These are phyloP conservation scores for Eulacestoma nigropectus DNA, from an alignment of 2,113 vertebrate species.

Conservation along the genomic window DNA sequence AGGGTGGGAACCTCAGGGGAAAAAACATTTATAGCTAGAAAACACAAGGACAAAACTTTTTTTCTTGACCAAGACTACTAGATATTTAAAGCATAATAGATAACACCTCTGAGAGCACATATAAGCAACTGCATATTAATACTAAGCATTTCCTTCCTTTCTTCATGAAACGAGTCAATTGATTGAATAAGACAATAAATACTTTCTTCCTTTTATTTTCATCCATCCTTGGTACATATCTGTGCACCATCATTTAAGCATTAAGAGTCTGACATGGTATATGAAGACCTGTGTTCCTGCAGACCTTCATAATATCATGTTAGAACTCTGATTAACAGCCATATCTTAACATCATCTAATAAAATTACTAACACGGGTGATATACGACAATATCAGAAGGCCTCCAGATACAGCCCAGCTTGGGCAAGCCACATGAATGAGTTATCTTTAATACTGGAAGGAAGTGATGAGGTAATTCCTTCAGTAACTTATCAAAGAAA, in stretches of 20 bases:
- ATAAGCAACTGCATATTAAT: neutral
- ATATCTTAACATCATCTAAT: neutral
- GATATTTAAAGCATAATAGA: neutral
- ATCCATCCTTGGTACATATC: neutral
- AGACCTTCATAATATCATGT: neutral
- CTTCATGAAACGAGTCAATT: neutral
- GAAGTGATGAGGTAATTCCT: constrained; percentile 49
- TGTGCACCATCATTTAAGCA: neutral
- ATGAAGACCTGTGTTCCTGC: neutral
- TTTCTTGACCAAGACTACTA: neutral
- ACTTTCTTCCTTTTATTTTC: neutral
- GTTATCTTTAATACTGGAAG: constrained; percentile 20
- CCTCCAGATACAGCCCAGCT: neutral
- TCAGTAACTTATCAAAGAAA: neutral
- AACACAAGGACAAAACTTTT: neutral
- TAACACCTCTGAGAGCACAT: neutral
- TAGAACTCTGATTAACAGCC: neutral
- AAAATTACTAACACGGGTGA: constrained; percentile 14
- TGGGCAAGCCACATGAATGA: neutral
- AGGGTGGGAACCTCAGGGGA: neutral
- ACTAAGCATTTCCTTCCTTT: neutral
- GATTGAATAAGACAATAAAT: neutral
- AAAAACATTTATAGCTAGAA: neutral
- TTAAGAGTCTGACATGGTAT: neutral
- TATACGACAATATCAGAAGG: neutral